Evolutionary conservation across 2,888 invertebrate genomes (phyloP), one percentile per base, ranked within the genome.

Genomic region (Chloroclystis v-ata): DNA sequence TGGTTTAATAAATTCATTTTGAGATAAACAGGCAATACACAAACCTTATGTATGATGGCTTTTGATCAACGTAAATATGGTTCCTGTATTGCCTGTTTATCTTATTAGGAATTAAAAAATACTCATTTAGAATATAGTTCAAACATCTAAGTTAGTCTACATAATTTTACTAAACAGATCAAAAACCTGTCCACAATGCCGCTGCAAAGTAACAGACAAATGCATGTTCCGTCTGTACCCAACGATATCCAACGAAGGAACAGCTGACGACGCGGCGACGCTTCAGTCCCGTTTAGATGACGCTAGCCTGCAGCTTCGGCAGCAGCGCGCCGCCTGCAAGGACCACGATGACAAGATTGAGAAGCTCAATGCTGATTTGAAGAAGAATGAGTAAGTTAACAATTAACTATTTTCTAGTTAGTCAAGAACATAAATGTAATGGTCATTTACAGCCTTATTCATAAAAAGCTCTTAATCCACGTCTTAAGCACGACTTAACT

Each of bases 171-270:
- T 9, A 1, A 6, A 10, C 77, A 92, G 94, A 63, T 93, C 94
- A 0, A 91, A 91, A 69, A 90, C 92, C 9, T 95, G 95, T 59
- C 95, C 95, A 0, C 93, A 94, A 79, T 95, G 95, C 66, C 89
- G 95, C 9, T 84, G 90, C 59, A 92, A 89, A 77, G 90, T 91
- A 24, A 91, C 90, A 0, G 85, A 89, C 6, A 89, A 83, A 40
- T 89, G 88, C 49, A 91, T 94, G 59, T 90, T 90, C 60, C 89
- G 91, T 4, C 69, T 94, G 0, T 94, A 90, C 63, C 92, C 94
- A 0, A 94, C 92, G 49, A 78, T 90, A 1, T 91, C 90, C 39
- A 85, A 89, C 39, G 91, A 91, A 54, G 78, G 78, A 1, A 82
- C 82, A 6, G 79, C 72, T 6, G 89, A 91, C 11, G 91, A 94